Evolutionary conservation across 92 coral and sea anemone genomes (phyloP).

Genomic region (Heliopora coerulea): DNA sequence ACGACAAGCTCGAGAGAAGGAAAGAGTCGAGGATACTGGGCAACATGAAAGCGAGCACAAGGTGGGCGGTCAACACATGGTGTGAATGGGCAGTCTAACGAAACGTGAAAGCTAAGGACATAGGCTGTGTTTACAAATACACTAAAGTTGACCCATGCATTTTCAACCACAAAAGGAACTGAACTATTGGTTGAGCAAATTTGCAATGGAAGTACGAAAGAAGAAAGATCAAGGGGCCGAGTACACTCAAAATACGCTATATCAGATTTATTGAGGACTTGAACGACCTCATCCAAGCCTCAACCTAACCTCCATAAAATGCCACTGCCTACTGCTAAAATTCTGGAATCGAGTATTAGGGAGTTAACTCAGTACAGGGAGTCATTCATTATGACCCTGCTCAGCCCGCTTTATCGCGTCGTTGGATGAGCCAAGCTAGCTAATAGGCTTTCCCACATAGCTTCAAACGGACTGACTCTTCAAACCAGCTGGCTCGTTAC

Average conservation of each 20-base stretch:
- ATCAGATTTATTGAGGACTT: conserved; percentile 45
- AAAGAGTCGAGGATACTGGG: conserved; percentile 35
- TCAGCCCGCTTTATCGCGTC: too few relatives aligned
- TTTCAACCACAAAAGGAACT: conserved; percentile 32
- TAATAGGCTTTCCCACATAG: too few relatives aligned
- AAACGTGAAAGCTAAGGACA: too few relatives aligned
- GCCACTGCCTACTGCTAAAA: too few relatives aligned
- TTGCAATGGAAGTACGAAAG: conserved; percentile 45
- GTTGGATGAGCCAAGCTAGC: too few relatives aligned
- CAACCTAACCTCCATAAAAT: too few relatives aligned
- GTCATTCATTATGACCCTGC: too few relatives aligned
- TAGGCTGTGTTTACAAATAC: conserved; percentile 1
- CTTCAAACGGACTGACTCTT: too few relatives aligned
- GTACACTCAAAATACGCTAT: conserved; percentile 41
- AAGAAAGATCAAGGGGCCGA: conserved; percentile 35
- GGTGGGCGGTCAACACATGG: conserved; percentile 47
- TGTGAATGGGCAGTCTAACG: conserved; percentile 10
- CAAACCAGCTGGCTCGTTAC: too few relatives aligned
- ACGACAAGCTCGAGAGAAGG: not conserved
- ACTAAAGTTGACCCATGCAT: conserved; percentile 24
- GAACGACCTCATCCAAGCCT: too few relatives aligned
- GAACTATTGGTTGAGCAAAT: conserved; percentile 45
- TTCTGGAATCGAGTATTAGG: too few relatives aligned
- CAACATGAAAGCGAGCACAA: conserved; percentile 27
- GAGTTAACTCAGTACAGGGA: too few relatives aligned